Evolutionary conservation across 2,113 vertebrate species (phyloP).

Genomic region (Neofelis nebulosa): DNA sequence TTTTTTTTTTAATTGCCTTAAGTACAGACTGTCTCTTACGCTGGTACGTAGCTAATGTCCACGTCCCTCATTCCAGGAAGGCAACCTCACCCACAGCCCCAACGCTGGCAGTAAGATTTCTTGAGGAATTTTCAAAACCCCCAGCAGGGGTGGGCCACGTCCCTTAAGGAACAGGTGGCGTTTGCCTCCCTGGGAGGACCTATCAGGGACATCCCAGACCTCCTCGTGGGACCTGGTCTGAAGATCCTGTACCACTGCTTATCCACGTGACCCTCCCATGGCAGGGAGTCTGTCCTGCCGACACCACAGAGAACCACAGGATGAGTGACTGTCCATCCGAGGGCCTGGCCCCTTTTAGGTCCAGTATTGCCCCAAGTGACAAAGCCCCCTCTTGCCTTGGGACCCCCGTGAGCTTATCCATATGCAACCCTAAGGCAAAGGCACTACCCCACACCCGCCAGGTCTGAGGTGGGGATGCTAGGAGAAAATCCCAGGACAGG

Average conservation of each 20-base stretch:
- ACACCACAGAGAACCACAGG: not conserved
- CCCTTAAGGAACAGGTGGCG: not conserved
- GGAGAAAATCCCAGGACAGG: not conserved
- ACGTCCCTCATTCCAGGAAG: not conserved
- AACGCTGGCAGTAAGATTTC: not conserved
- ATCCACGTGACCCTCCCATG: rapidly evolving
- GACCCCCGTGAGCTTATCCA: not conserved
- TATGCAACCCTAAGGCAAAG: too few species aligned
- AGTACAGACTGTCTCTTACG: not conserved
- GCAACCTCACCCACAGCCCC: not conserved
- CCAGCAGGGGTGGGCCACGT: not conserved
- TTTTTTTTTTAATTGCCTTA: not conserved
- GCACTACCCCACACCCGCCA: rapidly evolving
- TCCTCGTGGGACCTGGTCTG: not conserved
- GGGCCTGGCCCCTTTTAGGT: not conserved
- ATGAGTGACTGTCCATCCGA: not conserved
- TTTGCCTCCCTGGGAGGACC: not conserved
- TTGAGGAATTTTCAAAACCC: not conserved
- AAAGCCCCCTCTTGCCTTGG: not conserved
- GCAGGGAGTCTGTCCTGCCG: not conserved
- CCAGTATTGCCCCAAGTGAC: not conserved
- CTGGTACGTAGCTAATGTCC: rapidly evolving
- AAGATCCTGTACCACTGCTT: not conserved
- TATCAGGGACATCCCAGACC: not conserved
- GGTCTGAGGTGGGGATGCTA: not conserved